These are phyloP conservation scores for human DNA, from an alignment of 2,113 vertebrate genomes.

Conservation along the genomic window DNA sequence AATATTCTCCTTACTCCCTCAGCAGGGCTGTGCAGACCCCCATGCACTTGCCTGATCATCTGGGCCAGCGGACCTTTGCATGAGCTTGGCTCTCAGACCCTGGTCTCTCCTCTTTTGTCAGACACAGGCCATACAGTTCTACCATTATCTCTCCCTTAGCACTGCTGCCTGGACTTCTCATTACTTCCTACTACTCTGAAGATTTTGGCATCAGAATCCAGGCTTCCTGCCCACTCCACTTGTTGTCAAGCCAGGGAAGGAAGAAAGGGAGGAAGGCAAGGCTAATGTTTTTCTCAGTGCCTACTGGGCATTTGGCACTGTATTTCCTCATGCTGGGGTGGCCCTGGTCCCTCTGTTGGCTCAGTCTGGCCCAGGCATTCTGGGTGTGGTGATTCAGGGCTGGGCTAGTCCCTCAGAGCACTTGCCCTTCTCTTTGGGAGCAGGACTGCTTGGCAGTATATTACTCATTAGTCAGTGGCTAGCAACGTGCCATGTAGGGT, in stretches of 20 bases:
- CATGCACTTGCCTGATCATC: not conserved
- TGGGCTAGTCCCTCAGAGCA: not conserved
- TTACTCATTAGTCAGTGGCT: not conserved
- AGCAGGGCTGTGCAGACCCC: not conserved
- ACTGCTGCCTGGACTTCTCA: constrained; percentile 18
- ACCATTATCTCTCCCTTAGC: not conserved
- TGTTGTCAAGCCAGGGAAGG: constrained; percentile 59
- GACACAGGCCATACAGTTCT: not conserved
- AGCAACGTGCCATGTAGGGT: not conserved
- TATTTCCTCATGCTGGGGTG: not conserved
- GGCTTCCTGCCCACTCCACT: constrained; percentile 57
- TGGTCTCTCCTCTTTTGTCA: not conserved
- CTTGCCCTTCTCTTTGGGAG: not conserved
- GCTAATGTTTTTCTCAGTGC: constrained; percentile 48
- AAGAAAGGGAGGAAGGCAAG: constrained; percentile 53
- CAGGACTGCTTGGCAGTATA: not conserved
- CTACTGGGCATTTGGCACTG: constrained; percentile 46
- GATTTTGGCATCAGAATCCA: constrained; percentile 43
- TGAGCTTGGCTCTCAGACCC: not conserved
- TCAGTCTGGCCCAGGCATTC: not conserved
- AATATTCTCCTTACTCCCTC: not conserved
- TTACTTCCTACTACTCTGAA: constrained; percentile 48
- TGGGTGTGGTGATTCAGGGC: not conserved
- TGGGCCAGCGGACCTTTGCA: not conserved
- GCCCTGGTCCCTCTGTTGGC: not conserved